Percentiles rank a stretch among this genome's conserved stretches.
Evolutionary conservation across 2,113 vertebrate genomes (phyloP).

Genomic region (Camelus bactrianus): DNA sequence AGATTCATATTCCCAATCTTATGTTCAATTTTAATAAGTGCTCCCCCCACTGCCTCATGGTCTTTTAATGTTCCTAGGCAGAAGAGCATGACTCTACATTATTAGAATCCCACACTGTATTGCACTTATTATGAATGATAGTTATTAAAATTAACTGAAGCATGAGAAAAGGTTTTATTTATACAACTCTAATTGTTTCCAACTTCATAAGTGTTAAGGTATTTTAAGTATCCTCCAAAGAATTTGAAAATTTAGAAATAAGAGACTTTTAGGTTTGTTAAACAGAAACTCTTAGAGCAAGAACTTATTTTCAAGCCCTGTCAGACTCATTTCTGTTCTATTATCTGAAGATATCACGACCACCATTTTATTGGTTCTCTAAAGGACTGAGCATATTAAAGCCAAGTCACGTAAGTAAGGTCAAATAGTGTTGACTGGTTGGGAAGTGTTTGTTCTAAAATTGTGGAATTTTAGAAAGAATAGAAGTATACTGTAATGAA

Average conservation of each 20-base stretch:
- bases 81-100: constrained; percentile 75
- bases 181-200: constrained; percentile 57
- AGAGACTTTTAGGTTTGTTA: constrained; percentile 42
- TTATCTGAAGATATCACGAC: neutral
- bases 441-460: neutral
- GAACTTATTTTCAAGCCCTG: neutral
- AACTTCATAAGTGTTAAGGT: constrained; percentile 64
- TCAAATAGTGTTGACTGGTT: neutral
- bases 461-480: neutral
- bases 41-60: neutral
- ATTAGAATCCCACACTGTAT: constrained; percentile 71
- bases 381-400: neutral
- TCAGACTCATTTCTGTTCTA: constrained; percentile 31
- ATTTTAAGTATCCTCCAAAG: constrained; percentile 55
- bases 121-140: constrained; percentile 77
- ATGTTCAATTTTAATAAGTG: constrained; percentile 40
- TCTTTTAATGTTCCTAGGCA: constrained; percentile 73
- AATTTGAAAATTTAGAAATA: neutral
- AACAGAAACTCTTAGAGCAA: constrained; percentile 31
- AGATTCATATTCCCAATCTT: constrained; percentile 52
- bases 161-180: constrained; percentile 76
- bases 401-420: neutral
- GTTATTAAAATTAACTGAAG: constrained; percentile 84
- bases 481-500: neutral
- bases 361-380: constrained; percentile 2